A percentile compares a stretch with the other conserved stretches of the same genome.
Conservation (phyloP, 1,140 invertebrate species). For the Augochlora pura region DNA sequence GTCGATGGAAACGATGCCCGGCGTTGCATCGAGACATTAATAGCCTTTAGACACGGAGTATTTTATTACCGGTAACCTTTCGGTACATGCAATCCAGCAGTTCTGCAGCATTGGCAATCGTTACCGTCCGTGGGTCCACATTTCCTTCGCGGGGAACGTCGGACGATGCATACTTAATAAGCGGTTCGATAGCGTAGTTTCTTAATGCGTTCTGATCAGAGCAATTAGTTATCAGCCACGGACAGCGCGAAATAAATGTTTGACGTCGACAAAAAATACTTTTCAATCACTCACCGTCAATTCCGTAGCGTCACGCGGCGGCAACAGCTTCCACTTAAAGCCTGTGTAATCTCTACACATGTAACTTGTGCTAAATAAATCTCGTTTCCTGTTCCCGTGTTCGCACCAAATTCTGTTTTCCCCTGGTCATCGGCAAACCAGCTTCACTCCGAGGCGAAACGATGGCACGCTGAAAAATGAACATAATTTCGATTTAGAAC, state of each 20-base stretch:
- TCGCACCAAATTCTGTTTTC: no score
- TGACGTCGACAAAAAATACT: slow-evolving; percentile 31
- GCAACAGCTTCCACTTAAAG: not conserved
- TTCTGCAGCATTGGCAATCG: slow-evolving; percentile 53
- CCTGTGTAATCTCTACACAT: not conserved
- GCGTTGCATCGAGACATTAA: slow-evolving; percentile 60
- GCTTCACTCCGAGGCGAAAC: no score
- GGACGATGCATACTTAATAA: slow-evolving; percentile 61
- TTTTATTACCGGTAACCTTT: slow-evolving; percentile 66
- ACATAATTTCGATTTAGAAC: no score
- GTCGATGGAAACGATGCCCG: slow-evolving; percentile 60
- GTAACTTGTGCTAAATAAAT: not conserved
- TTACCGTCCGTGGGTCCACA: slow-evolving; percentile 52
- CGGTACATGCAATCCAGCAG: slow-evolving; percentile 48
- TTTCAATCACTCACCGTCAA: slow-evolving; percentile 43
- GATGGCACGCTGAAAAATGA: no score
- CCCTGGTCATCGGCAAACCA: no score
- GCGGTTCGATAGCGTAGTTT: slow-evolving; percentile 54
- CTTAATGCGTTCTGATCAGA: slow-evolving; percentile 63
- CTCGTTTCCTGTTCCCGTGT: not conserved
- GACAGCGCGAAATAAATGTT: slow-evolving; percentile 42
- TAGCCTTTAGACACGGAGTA: slow-evolving; percentile 61
- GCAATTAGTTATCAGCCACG: slow-evolving; percentile 66
- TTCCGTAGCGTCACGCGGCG: slow-evolving; percentile 27
- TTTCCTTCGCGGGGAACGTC: slow-evolving; percentile 61